These are phyloP conservation scores for Catostylus mosaicus DNA, from an alignment of 30 jellyfish, hydroid and myxozoan genomes.

Conservation along the genomic window DNA sequence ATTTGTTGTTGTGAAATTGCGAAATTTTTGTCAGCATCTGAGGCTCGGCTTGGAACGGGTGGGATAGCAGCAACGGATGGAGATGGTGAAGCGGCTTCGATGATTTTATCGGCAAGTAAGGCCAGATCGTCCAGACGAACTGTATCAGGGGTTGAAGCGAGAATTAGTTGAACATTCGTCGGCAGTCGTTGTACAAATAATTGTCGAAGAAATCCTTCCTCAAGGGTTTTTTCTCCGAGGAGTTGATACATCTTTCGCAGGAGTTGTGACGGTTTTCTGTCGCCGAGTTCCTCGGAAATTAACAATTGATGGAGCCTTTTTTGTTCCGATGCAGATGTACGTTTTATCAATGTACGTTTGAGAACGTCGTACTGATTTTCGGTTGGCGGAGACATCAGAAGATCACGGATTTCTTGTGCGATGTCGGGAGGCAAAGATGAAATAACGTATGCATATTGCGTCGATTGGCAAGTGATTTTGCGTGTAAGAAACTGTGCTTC, in stretches of 20 bases:
- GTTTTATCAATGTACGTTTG: slow-evolving; percentile 6
- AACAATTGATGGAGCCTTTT: too few relatives aligned
- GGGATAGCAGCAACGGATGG: background rate
- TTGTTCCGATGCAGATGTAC: too few relatives aligned
- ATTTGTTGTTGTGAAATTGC: background rate
- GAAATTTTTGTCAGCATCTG: background rate
- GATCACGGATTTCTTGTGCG: slow-evolving; percentile 36
- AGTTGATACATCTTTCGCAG: slow-evolving; percentile 36
- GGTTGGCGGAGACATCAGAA: slow-evolving; percentile 15
- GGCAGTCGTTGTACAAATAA: slow-evolving; percentile 51
- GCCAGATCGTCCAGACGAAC: slow-evolving; percentile 10
- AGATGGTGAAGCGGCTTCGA: slow-evolving; percentile 13
- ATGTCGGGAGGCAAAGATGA: slow-evolving; percentile 25
- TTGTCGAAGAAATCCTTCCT: slow-evolving; percentile 25
- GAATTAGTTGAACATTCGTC: slow-evolving; percentile 30
- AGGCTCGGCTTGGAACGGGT: background rate
- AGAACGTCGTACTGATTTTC: slow-evolving; percentile 5
- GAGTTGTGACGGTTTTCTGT: slow-evolving; percentile 32
- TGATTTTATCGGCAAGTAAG: too few relatives aligned
- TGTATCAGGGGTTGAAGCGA: slow-evolving; percentile 33
- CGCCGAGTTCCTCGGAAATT: slow-evolving; percentile 35
- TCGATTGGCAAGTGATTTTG: slow-evolving; percentile 4
- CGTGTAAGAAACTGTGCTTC: slow-evolving; percentile 36
- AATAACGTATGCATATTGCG: slow-evolving; percentile 15
- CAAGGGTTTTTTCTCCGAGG: slow-evolving; percentile 23